phyloP scores from a whole-genome alignment of 2,113 vertebrate genomes.

The Mastomys natalensis region DNA sequence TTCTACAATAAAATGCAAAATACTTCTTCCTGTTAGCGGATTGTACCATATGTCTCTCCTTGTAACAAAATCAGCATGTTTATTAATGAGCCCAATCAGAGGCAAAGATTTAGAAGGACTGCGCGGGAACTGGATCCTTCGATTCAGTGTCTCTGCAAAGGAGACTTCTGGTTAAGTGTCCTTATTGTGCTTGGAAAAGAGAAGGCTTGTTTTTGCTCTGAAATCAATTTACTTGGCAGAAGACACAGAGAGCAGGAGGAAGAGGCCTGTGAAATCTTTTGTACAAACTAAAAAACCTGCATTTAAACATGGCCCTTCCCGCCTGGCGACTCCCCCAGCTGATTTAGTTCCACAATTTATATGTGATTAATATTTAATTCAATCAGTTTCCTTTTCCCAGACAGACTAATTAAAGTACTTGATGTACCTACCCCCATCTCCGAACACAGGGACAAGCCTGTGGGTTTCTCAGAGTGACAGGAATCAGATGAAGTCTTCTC shows the following conservation, averaged over 20 bases:
- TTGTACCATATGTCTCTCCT: slow-evolving; percentile 98
- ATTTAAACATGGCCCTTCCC: slow-evolving; percentile 76
- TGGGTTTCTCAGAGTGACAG: slow-evolving; percentile 76
- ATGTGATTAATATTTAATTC: slow-evolving; percentile 89
- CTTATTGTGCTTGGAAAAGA: slow-evolving; percentile 84
- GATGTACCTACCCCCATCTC: slow-evolving; percentile 79
- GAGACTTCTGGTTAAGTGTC: slow-evolving; percentile 84
- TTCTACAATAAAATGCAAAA: slow-evolving; percentile 99
- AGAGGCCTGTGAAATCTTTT: slow-evolving; percentile 75
- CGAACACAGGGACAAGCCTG: slow-evolving; percentile 72
- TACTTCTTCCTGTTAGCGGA: slow-evolving; percentile 96
- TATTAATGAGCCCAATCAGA: slow-evolving; percentile 99
- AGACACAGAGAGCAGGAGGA: slow-evolving; percentile 78
- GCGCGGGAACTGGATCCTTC: slow-evolving; percentile 85
- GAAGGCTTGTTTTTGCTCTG: slow-evolving; percentile 83
- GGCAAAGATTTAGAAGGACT: slow-evolving; percentile 90
- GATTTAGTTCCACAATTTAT: slow-evolving; percentile 87
- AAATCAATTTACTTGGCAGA: slow-evolving; percentile 85
- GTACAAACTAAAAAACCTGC: slow-evolving; percentile 50
- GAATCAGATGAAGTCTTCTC: background rate
- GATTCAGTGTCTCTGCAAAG: slow-evolving; percentile 84
- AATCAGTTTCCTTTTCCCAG: slow-evolving; percentile 87
- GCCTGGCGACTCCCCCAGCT: slow-evolving; percentile 78
- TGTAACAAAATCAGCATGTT: slow-evolving; percentile 96
- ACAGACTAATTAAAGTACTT: slow-evolving; percentile 87